Evolutionary conservation across 2,888 invertebrate species (phyloP), one percentile per base, ranked within the genome.

Genomic region (Aphidius colemani): DNA sequence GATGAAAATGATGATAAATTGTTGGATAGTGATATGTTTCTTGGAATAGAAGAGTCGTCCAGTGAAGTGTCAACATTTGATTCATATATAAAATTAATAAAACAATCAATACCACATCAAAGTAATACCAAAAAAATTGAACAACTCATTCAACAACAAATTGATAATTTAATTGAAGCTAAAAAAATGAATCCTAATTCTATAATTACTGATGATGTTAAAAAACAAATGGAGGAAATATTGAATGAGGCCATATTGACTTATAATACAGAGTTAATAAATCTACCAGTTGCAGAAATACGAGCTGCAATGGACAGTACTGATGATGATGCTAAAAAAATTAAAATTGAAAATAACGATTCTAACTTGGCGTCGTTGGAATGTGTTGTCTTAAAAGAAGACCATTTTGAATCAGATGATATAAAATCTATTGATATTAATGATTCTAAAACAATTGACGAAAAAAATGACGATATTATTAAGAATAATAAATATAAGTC

Each of bases 281-380:
- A 46, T 7, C 46, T 11, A 46, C 46, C 57, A 7, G 39, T 57
- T 13, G 45, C 57, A 39, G 57, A 57, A n/a, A 57, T 57, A 46
- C 45, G 39, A 57, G 57, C 57, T 45, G 57, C 57, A 8, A 57
- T 57, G 13, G 30, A 57, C 43, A 30, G 43, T 30, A 60, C 7
- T 8, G 46, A 43, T 5, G 56, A 56, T 13, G 43, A 7, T 13
- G 10, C n/a, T 3, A 18, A 44, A 1, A 18, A 50, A 55, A 10
- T 30, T 51, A 10, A 10, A 11, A 3, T 58, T 9, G 11, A 44
- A 1, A 39, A 53, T 10, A 51, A 45, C 1, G 48, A 30, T 5
- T 5, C 3, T 2, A 5, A 30, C 5, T 5, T 30, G 30, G 30
- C 3, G 5, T 30, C 30, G 5, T 30, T 5, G 5, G 30, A 30